Conservation (phyloP, 2,113 vertebrate genomes). For the Coryphaenoides rupestris region DNA sequence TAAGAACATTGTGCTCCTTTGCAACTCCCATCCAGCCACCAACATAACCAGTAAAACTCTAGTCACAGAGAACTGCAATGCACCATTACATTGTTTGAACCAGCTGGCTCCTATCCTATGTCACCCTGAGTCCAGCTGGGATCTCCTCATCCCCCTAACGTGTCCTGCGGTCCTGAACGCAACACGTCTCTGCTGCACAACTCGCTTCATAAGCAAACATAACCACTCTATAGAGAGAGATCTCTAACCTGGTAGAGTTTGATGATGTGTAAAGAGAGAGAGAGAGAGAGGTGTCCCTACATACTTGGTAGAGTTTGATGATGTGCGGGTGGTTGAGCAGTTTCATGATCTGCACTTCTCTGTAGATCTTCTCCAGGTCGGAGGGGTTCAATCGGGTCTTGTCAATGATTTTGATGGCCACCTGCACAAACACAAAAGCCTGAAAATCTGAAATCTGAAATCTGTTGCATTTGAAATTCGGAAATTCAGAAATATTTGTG, state of each 20-base stretch:
- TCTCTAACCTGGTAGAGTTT: too few species aligned
- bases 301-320: conserved; percentile 97
- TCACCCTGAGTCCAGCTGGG: too few species aligned
- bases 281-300: conserved; percentile 20
- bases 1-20: conserved; percentile 25
- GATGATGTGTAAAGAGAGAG: too few species aligned
- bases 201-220: background rate
- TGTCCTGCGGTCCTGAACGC: background rate
- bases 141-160: too few species aligned
- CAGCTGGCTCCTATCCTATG: background rate
- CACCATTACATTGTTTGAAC: background rate
- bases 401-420: conserved; percentile 98
- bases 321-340: conserved; percentile 94
- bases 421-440: conserved; percentile 68
- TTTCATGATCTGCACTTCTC: conserved; percentile 99
- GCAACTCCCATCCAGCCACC: conserved; percentile 21
- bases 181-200: background rate
- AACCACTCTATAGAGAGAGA: too few species aligned
- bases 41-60: conserved; percentile 16
- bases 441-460: background rate
- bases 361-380: conserved; percentile 95
- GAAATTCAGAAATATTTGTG: too few species aligned
- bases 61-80: background rate
- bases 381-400: conserved; percentile 90
- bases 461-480: too few species aligned